Base-by-base conservation (phyloP, 1,140 invertebrate species). In the Aphelenchoides fujianensis region DNA sequence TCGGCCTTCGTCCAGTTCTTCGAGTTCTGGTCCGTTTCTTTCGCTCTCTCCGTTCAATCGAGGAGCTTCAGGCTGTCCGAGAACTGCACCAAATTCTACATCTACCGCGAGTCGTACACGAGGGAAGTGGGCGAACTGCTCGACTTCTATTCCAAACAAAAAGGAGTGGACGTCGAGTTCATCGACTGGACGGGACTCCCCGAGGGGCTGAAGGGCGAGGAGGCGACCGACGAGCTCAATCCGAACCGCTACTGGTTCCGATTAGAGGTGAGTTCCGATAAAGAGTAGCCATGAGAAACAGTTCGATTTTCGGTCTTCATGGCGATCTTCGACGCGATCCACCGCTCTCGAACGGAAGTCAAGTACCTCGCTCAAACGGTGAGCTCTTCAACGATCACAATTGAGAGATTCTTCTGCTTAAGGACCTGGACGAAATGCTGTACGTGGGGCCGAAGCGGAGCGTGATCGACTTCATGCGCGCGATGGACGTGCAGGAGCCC, bases 41-140 rank as follows among this genome's bases (percentile, higher is more conserved):
- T 23, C 12, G 41, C 23, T 48, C 12, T 16, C 23, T 23, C 41
- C 12, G 41, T 48, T 48, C 23, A 16, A 48, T 48, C 12, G 41
- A 16, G 41, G 23, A 16, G 12, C 41, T 48, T 48, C 23, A 48
- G 41, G 41, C 30, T 61, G n/a, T 61, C 63, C 53, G 63, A 66
- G 5, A 48, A 48, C 27, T 68, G 68, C 12, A 72, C 71, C 48
- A 74, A 72, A 34, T 72, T 72, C 31, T 72, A 72, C 52, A 23
- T 72, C 27, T 74, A 74, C 41, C 27, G 71, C 16, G 69, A 72
- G 55, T 73, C 70, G 35, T 74, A 57, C 12, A 66, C 63, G 12
- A n/a, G 16, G 63, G 63, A 66, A 66, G 63, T 66, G 12, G 63
- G 63, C 16, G 63, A 66, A 31, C 34, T 66, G 9, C 34, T 66